These are phyloP conservation scores for Cryptoblepharus egeriae DNA, from an alignment of 2,797 vertebrate genomes.

Conservation along the genomic window DNA sequence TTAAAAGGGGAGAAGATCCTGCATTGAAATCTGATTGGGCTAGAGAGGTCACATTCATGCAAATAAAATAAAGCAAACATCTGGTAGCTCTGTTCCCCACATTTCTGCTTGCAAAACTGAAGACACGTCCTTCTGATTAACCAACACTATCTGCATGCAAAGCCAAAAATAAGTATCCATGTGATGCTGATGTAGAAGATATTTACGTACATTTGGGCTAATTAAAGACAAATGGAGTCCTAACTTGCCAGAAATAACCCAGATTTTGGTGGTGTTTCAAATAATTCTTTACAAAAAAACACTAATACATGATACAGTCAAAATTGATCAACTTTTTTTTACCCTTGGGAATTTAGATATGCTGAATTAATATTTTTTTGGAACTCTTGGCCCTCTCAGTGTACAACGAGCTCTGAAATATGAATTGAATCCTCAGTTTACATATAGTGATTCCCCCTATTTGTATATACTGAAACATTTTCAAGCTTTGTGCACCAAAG, in stretches of 20 bases:
- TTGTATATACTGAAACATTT: neutral
- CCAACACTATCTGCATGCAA: neutral
- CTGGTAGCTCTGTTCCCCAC: neutral
- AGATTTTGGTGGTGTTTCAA: constrained; percentile 5
- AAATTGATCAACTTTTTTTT: neutral
- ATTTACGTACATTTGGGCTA: constrained; percentile 2
- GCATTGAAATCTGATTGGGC: neutral
- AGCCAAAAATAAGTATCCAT: constrained; percentile 8
- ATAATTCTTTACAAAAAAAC: neutral
- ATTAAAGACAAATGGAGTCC: constrained; percentile 23
- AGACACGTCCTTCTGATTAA: neutral
- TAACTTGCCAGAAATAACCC: constrained; percentile 9
- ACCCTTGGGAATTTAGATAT: neutral
- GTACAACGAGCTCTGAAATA: neutral
- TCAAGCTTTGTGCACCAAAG: neutral
- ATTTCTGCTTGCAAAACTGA: neutral
- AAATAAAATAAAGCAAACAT: constrained; percentile 14
- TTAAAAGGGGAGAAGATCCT: neutral
- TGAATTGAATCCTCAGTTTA: neutral
- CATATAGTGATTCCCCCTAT: too few species aligned
- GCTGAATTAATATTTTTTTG: neutral
- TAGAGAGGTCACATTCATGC: neutral
- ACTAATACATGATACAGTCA: neutral
- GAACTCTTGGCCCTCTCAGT: neutral
- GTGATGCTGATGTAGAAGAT: constrained; percentile 10